Percentiles rank a stretch among this genome's conserved stretches.
Evolutionary conservation across 2,888 invertebrate genomes (phyloP).

Genomic region (Ormia ochracea): DNA sequence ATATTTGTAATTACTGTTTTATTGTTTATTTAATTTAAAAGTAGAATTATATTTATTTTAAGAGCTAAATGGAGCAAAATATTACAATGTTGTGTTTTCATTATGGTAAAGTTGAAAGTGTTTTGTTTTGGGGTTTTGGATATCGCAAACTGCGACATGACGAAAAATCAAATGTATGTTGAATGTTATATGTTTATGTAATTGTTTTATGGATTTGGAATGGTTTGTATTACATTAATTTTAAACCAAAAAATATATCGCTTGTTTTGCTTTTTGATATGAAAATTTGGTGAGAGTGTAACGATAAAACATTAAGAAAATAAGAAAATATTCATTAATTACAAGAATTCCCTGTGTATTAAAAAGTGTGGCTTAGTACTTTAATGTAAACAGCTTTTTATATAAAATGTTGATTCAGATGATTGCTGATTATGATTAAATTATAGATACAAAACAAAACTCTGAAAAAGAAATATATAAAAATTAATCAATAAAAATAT

Average conservation of each 20-base stretch:
- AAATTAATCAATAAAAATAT: neutral
- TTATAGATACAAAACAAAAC: slow-evolving; percentile 52
- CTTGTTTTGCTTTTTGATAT: slow-evolving; percentile 30
- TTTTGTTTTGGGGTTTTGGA: slow-evolving; percentile 36
- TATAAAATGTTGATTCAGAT: slow-evolving; percentile 42
- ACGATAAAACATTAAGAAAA: slow-evolving; percentile 24
- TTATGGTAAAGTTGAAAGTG: slow-evolving; percentile 2
- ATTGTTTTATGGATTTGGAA: slow-evolving; percentile 46
- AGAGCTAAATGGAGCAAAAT: slow-evolving; percentile 60
- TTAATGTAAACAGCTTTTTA: slow-evolving; percentile 33
- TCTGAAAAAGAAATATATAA: slow-evolving; percentile 34
- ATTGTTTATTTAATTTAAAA: slow-evolving; percentile 56
- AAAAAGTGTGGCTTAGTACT: neutral
- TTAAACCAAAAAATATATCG: slow-evolving; percentile 29
- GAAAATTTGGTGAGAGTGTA: slow-evolving; percentile 12
- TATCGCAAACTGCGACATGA: too few relatives aligned
- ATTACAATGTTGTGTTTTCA: slow-evolving; percentile 54
- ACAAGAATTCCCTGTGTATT: slow-evolving; percentile 45
- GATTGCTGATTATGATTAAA: slow-evolving; percentile 57
- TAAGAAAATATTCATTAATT: slow-evolving; percentile 29
- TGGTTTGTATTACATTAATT: slow-evolving; percentile 35
- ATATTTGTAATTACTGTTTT: slow-evolving; percentile 47
- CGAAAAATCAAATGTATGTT: neutral
- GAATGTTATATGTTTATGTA: slow-evolving; percentile 22
- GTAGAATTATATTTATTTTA: slow-evolving; percentile 57